These are phyloP conservation scores for Dasysyrphus tricinctus DNA, from an alignment of 2,888 invertebrate species.

Conservation along the genomic window DNA sequence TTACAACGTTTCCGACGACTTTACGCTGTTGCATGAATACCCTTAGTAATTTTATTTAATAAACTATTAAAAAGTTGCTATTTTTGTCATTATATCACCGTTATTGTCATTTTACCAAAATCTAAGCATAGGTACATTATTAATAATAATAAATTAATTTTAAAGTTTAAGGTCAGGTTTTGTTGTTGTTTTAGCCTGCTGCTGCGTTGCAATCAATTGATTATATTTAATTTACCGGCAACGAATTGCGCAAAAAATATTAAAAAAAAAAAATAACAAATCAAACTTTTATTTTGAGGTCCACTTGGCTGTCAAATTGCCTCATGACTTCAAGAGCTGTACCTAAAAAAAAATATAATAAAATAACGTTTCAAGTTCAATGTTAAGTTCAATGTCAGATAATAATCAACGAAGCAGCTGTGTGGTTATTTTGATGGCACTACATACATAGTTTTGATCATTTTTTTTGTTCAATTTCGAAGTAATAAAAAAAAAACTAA, in stretches of 20 bases:
- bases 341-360: constrained; percentile 41
- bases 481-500: constrained; percentile 27
- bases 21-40: no score
- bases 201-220: constrained; percentile 55
- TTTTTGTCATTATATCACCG: neutral
- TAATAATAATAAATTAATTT: constrained; percentile 4
- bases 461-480: constrained; percentile 13
- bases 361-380: constrained; percentile 72
- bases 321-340: constrained; percentile 49
- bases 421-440: constrained; percentile 30
- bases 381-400: constrained; percentile 75
- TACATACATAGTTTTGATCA: constrained; percentile 41
- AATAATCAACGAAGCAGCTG: constrained; percentile 61
- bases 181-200: constrained; percentile 45
- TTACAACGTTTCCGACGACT: no score
- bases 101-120: constrained; percentile 8
- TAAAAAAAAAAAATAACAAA: constrained; percentile 25
- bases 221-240: constrained; percentile 65
- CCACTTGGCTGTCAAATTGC: constrained; percentile 70
- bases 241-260: constrained; percentile 44
- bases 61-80: no score
- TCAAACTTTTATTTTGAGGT: constrained; percentile 50
- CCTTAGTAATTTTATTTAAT: no score
- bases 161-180: constrained; percentile 51
- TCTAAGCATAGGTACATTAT: constrained; percentile 17